Base-by-base conservation (phyloP, 2,113 vertebrate genomes). In the Peromyscus californicus region DNA sequence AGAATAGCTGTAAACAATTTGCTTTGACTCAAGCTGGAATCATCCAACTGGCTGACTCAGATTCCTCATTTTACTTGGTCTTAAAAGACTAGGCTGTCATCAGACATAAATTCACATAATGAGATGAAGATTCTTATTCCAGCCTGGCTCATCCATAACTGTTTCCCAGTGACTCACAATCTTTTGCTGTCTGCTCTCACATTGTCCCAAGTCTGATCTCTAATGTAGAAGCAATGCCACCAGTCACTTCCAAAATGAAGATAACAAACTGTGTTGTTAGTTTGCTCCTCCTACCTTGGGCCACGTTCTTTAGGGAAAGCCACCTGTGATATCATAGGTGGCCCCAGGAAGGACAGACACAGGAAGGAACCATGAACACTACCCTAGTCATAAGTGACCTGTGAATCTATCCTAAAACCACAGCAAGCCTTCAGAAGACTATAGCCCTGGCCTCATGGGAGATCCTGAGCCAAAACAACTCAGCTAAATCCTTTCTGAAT, bases 301-400 rank as follows among this genome's bases (percentile, higher is more conserved):
- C n/a, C 16, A 1, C 24, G 7, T 67, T 10, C n/a, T 87, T 26
- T 31, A 65, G 63, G 69, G 11, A 91, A 57, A 29, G 21, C 21
- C 17, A 76, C 51, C 24, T 72, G 9, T 4, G 57, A 8, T 2
- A 16, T 36, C 39, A 29, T 2, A 11, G 7, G 10, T 29, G 48
- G 29, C 26, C 51, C 63, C 54, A 0, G 0, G 7, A 15, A 78
- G 36, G 36, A 3, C 22, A 2, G 17, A 5, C 19, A 21, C 3
- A 63, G 45, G 2, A 24, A 54, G 13, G 33, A 2, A 33, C 19
- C 31, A 82, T 51, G 3, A 61, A 16, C 36, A 17, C 72, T 10
- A 45, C 8, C 45, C n/a, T 26, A 87, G 45, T 4, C 45, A 1
- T n/a, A n/a, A 24, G 12, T 33, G 59, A 29, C 4, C 19, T 54